Evolutionary conservation across 1,140 invertebrate species (phyloP).

Genomic region (Zaprionus nigranus): DNA sequence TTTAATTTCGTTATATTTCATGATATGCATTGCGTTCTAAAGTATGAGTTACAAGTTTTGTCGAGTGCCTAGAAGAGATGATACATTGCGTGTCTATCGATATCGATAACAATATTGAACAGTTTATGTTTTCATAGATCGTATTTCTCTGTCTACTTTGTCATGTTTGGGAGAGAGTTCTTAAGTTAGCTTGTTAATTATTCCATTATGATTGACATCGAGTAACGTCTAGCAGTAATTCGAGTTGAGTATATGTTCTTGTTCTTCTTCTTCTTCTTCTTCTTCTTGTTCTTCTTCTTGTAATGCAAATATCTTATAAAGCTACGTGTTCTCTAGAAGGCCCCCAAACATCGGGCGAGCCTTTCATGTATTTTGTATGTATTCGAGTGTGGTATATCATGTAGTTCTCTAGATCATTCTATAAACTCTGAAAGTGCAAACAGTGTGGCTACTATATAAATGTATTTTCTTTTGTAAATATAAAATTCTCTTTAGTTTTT

Average conservation of each 20-base stretch:
- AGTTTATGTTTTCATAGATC: constrained; percentile 10
- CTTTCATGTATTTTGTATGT: neutral
- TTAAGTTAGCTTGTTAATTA: constrained; percentile 27
- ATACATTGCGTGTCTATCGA: constrained; percentile 1
- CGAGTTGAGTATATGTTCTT: constrained; percentile 9
- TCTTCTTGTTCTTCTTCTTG: neutral
- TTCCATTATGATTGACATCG: constrained; percentile 44
- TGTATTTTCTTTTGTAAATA: constrained; percentile 45
- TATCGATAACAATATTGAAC: constrained; percentile 16
- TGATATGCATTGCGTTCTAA: constrained; percentile 75
- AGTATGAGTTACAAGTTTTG: constrained; percentile 62
- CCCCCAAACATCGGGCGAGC: neutral
- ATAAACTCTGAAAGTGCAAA: constrained; percentile 78
- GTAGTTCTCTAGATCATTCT: constrained; percentile 42
- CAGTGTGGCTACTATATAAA: constrained; percentile 47
- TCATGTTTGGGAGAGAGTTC: constrained; percentile 44
- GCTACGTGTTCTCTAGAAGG: constrained; percentile 16
- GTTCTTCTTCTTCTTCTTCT: neutral
- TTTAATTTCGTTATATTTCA: constrained; percentile 41
- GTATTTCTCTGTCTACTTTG: constrained; percentile 32
- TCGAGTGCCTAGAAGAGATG: constrained; percentile 44
- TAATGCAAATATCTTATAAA: constrained; percentile 28
- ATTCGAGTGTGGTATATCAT: constrained; percentile 3
- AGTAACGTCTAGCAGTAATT: constrained; percentile 41
- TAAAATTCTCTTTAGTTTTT: constrained; percentile 47